Percentiles rank a stretch among this genome's conserved stretches.
These are phyloP conservation scores for Lineus longissimus DNA, from an alignment of 1,140 invertebrate species.

Conservation along the genomic window DNA sequence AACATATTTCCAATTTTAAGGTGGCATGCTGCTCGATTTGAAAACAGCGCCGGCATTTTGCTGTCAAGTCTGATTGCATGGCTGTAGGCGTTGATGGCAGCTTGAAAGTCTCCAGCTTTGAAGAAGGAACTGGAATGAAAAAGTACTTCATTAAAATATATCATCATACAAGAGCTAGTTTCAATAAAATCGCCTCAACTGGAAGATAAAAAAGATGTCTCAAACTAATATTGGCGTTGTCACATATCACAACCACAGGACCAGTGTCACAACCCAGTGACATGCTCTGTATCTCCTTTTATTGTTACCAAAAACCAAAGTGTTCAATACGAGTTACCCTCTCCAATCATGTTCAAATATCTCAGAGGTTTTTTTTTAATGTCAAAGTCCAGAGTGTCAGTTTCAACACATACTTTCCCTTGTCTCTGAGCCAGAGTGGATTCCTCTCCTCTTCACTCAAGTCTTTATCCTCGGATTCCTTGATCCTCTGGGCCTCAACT, in stretches of 20 bases:
- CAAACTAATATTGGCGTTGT: too few relatives aligned
- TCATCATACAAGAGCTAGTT: too few relatives aligned
- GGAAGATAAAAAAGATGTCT: too few relatives aligned
- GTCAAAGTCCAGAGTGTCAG: too few relatives aligned
- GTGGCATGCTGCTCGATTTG: constrained; percentile 73
- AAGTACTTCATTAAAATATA: neutral
- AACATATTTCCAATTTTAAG: constrained; percentile 69
- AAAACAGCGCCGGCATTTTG: constrained; percentile 68
- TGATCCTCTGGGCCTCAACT: constrained; percentile 62
- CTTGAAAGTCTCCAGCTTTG: constrained; percentile 69
- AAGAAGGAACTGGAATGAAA: constrained; percentile 66
- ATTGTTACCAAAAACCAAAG: too few relatives aligned
- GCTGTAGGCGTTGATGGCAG: constrained; percentile 75
- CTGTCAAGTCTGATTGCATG: constrained; percentile 72
- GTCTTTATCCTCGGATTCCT: constrained; percentile 72
- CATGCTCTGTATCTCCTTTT: too few relatives aligned
- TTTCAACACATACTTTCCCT: constrained; percentile 76
- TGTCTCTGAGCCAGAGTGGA: constrained; percentile 75
- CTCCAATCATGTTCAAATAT: too few relatives aligned
- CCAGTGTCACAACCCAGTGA: too few relatives aligned
- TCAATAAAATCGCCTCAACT: too few relatives aligned
- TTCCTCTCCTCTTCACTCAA: constrained; percentile 76
- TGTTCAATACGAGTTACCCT: too few relatives aligned
- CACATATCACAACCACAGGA: too few relatives aligned
- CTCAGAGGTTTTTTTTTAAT: too few relatives aligned